These are phyloP conservation scores for Allolobophora icterica DNA, from an alignment of 2,888 invertebrate species.

Conservation along the genomic window DNA sequence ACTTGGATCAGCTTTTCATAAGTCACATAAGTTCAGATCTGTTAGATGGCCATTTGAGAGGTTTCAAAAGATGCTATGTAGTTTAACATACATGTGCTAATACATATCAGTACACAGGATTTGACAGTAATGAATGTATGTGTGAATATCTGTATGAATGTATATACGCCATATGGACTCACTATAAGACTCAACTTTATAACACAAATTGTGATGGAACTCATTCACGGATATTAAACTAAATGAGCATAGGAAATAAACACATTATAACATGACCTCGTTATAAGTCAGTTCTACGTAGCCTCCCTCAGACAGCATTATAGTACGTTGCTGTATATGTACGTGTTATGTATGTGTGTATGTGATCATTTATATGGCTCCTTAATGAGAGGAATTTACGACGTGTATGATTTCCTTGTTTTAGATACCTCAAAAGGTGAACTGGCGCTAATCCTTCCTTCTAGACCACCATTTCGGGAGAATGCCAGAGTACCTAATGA, in stretches of 20 bases:
- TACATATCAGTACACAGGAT: background rate
- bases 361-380: background rate
- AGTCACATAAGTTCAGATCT: too few species aligned
- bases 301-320: background rate
- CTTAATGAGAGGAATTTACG: background rate
- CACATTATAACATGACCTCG: too few species aligned
- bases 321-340: background rate
- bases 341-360: background rate
- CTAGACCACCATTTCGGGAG: too few species aligned
- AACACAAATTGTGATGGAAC: background rate
- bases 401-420: background rate
- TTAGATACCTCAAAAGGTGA: slow-evolving; percentile 14
- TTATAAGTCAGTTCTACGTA: background rate
- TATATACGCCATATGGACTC: background rate
- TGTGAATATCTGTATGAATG: background rate
- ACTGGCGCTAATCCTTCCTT: background rate
- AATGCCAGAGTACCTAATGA: background rate
- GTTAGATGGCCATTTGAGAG: background rate
- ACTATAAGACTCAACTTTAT: background rate
- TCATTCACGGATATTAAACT: background rate
- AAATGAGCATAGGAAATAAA: too few species aligned
- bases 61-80: background rate
- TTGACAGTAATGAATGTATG: background rate
- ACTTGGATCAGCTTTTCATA: too few species aligned
- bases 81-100: background rate